These are phyloP conservation scores for Plutomurus gul DNA, from an alignment of 1,140 invertebrate species.

Conservation along the genomic window DNA sequence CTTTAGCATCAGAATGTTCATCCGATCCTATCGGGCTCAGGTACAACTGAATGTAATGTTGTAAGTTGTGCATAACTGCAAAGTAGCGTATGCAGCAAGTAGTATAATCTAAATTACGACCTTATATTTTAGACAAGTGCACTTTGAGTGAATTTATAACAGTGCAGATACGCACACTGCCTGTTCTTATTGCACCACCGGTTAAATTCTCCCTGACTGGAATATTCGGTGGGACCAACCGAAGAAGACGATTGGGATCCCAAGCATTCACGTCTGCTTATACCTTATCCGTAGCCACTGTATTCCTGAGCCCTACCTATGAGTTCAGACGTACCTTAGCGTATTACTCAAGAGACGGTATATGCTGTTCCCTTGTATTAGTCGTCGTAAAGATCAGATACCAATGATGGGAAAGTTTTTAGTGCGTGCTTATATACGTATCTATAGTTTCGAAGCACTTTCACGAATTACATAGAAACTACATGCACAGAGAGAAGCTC, in stretches of 20 bases:
- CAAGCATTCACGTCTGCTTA: too few relatives aligned
- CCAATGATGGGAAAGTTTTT: constrained; percentile 27
- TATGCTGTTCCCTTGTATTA: neutral
- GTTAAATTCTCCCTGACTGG: too few relatives aligned
- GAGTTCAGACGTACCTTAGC: too few relatives aligned
- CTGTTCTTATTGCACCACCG: too few relatives aligned
- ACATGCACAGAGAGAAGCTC: too few relatives aligned
- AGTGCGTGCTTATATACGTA: neutral
- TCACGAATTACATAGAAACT: constrained; percentile 11
- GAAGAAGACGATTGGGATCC: too few relatives aligned
- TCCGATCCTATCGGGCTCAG: too few relatives aligned
- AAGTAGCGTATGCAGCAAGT: constrained; percentile 3
- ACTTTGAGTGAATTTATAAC: constrained; percentile 14
- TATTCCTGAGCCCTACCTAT: too few relatives aligned
- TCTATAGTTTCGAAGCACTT: neutral
- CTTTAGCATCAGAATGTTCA: neutral
- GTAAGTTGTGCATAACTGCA: neutral
- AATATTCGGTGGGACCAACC: too few relatives aligned
- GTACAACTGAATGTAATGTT: neutral
- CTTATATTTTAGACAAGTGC: constrained; percentile 27
- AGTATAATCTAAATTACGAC: constrained; percentile 21
- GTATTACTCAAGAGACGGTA: too few relatives aligned
- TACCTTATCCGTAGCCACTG: too few relatives aligned
- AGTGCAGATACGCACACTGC: constrained; percentile 3
- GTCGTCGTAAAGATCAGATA: constrained; percentile 6